A percentile compares a stretch with the other conserved stretches of the same genome.
These are phyloP conservation scores for Gopherus flavomarginatus DNA, from an alignment of 2,113 vertebrate species.

Conservation along the genomic window DNA sequence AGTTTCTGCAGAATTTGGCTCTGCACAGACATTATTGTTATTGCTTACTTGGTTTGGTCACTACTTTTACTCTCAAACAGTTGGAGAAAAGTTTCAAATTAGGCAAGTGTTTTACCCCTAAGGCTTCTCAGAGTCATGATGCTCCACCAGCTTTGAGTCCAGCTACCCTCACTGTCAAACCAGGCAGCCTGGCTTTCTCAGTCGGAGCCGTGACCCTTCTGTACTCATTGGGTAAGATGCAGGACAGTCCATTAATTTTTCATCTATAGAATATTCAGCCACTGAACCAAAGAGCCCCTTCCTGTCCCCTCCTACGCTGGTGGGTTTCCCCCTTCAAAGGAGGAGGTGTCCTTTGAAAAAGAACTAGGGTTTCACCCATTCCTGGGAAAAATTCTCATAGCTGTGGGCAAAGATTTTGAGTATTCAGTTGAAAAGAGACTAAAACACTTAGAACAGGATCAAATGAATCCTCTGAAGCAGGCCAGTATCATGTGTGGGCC, in stretches of 20 bases:
- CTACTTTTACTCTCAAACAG: not conserved
- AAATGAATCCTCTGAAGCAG: constrained; percentile 30
- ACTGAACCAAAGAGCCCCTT: not conserved
- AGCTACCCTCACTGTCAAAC: not conserved
- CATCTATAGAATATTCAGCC: not conserved
- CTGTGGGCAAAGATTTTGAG: constrained; percentile 35
- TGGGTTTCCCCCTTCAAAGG: not conserved
- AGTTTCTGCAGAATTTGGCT: fast-evolving
- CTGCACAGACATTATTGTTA: fast-evolving
- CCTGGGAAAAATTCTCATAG: constrained; percentile 20
- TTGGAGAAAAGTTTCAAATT: too few relatives aligned
- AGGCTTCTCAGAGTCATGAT: fast-evolving
- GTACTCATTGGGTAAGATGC: not conserved
- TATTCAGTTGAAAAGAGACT: constrained; percentile 39
- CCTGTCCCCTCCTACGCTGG: not conserved
- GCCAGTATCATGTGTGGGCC: not conserved
- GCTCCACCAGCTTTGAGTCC: not conserved
- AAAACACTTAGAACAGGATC: constrained; percentile 46
- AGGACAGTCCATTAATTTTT: fast-evolving
- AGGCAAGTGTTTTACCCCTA: fast-evolving
- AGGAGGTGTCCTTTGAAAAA: not conserved
- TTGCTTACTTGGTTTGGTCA: fast-evolving
- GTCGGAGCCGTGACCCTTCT: fast-evolving
- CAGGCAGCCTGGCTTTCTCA: not conserved
- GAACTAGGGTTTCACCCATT: not conserved